Evolutionary conservation across 1,140 invertebrate species (phyloP).

Genomic region (Armadillidium nasatum): DNA sequence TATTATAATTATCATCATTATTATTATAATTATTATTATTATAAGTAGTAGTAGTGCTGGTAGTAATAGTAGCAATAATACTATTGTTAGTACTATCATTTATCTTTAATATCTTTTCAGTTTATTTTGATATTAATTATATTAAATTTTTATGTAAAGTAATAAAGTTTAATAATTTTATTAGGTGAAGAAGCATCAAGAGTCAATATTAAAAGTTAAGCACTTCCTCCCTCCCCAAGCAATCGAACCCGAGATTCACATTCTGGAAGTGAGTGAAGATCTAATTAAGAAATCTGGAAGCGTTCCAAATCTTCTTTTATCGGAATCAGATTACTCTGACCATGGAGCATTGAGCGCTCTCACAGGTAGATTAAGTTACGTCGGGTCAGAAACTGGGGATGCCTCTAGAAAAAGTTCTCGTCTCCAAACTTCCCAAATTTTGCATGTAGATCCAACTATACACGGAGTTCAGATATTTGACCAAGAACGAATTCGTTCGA

Average conservation of each 20-base stretch:
- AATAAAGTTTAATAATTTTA: background rate
- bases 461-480: too few species aligned
- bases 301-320: slow-evolving; percentile 20
- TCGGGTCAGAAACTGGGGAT: background rate
- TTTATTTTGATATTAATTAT: too few species aligned
- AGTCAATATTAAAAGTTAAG: slow-evolving; percentile 25
- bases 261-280: slow-evolving; percentile 28
- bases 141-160: too few species aligned
- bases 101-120: too few species aligned
- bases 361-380: background rate
- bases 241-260: slow-evolving; percentile 26
- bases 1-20: too few species aligned
- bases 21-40: too few species aligned
- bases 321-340: slow-evolving; percentile 24
- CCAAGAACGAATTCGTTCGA: too few species aligned
- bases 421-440: too few species aligned
- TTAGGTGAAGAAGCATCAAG: slow-evolving; percentile 31
- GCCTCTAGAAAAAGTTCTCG: background rate
- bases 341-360: background rate
- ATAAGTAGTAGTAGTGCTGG: too few species aligned
- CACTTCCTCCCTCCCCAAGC: slow-evolving; percentile 28
- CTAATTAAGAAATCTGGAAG: slow-evolving; percentile 12
- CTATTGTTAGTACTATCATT: too few species aligned
- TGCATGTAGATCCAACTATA: too few species aligned
- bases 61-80: too few species aligned